Conservation (phyloP, 2,888 invertebrate genomes). For the Microplitis deprimator region DNA sequence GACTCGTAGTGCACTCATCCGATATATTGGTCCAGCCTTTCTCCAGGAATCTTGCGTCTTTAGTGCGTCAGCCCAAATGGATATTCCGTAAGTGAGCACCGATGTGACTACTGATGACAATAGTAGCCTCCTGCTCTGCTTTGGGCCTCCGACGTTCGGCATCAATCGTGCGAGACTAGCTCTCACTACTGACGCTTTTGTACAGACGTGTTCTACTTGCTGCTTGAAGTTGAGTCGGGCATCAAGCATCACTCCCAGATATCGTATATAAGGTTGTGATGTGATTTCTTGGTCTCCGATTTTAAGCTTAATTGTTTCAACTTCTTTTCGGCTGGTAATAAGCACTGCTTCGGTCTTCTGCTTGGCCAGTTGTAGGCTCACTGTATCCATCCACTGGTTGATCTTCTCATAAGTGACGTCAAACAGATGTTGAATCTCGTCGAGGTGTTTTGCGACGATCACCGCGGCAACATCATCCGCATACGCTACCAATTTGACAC, state of each 20-base stretch:
- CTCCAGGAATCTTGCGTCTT: neutral
- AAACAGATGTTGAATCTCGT: slow-evolving; percentile 22
- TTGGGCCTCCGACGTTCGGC: slow-evolving; percentile 51
- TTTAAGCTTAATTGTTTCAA: slow-evolving; percentile 32
- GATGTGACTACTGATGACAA: slow-evolving; percentile 47
- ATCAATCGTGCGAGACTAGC: slow-evolving; percentile 45
- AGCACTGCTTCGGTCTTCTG: slow-evolving; percentile 52
- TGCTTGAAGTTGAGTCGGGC: slow-evolving; percentile 45
- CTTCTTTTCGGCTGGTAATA: slow-evolving; percentile 43
- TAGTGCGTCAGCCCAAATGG: slow-evolving; percentile 44
- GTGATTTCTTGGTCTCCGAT: slow-evolving; percentile 39
- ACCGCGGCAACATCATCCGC: slow-evolving; percentile 43
- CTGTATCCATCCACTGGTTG: slow-evolving; percentile 20
- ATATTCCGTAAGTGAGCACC: slow-evolving; percentile 45
- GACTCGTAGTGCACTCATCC: slow-evolving; percentile 41
- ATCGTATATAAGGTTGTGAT: slow-evolving; percentile 46
- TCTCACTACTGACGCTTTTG: slow-evolving; percentile 38
- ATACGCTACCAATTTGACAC: slow-evolving; percentile 22
- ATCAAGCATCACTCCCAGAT: slow-evolving; percentile 51
- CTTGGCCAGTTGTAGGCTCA: slow-evolving; percentile 52
- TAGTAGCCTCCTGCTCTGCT: slow-evolving; percentile 41
- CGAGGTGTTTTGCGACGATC: slow-evolving; percentile 36
- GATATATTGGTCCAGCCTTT: slow-evolving; percentile 29
- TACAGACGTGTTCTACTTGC: slow-evolving; percentile 29
- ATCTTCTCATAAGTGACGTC: slow-evolving; percentile 5